phyloP scores from a whole-genome alignment of 2,113 vertebrate genomes.

The Aegotheles bennettii region DNA sequence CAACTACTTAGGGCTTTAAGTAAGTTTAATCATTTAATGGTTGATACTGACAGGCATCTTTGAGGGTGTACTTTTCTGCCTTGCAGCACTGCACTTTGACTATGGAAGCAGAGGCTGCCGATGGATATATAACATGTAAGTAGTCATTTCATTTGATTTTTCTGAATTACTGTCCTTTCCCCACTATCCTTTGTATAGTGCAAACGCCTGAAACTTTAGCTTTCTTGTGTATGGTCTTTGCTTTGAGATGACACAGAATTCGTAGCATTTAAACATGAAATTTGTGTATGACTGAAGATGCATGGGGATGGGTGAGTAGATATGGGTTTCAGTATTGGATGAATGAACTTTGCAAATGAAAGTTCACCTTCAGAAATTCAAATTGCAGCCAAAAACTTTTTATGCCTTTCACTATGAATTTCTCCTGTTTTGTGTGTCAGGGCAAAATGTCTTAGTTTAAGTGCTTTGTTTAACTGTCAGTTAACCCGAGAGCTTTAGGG shows the following conservation, averaged over 20 bases:
- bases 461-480: neutral
- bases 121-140: constrained; percentile 93
- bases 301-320: neutral
- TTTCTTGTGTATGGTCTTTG: neutral
- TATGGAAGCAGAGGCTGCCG: constrained; percentile 90
- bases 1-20: constrained; percentile 66
- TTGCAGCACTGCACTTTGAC: constrained; percentile 87
- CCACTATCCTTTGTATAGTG: neutral
- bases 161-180: neutral
- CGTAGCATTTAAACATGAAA: neutral
- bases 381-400: neutral
- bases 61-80: constrained; percentile 73
- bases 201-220: neutral
- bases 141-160: constrained; percentile 69
- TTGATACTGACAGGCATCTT: constrained; percentile 63
- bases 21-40: constrained; percentile 73
- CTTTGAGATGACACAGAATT: neutral
- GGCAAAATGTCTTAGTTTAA: neutral
- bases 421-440: neutral
- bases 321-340: neutral
- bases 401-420: neutral
- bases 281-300: neutral
- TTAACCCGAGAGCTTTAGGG: neutral
- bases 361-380: neutral
- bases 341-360: neutral